Evolutionary conservation across 1,140 invertebrate species (phyloP), one percentile per base, ranked within the genome.

Genomic region (Micrasema minimum): DNA sequence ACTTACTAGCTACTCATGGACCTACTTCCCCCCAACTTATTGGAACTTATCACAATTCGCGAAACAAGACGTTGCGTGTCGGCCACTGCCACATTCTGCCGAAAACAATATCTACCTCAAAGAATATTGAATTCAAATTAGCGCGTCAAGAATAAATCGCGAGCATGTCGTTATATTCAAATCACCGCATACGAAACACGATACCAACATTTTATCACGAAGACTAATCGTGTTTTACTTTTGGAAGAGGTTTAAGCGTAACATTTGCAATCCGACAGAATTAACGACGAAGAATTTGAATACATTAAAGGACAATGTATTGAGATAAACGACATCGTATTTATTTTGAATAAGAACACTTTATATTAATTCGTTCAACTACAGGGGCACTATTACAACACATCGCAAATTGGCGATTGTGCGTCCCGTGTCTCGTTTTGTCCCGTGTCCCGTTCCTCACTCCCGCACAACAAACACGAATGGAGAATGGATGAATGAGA

Each of bases 291-390:
- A n/a, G n/a, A n/a, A 23, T 62, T 43, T 45, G 16, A 41, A 45
- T 22, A 16, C n/a, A 22, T 23, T 51, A 14, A 4, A n/a, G 12
- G 16, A 18, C 48, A 51, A 22, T 22, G 9, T 23, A 37, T 18
- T 16, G 12, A 45, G n/a, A 62, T 62, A 43, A 62, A 62, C 37
- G 22, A 62, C 16, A 45, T 45, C 41, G 16, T 57, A 57, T 41
- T n/a, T 62, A 50, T 66, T 51, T 50, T 66, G 48, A 20, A 55
- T 53, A 67, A 67, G 38, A 55, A 53, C 66, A 67, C 66, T 67
- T 41, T 41, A 18, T 26, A 55, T 38, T 62, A 62, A 62, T 62
- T 62, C 41, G 41, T 62, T 62, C 20, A 62, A 20, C 14, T 62
- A 5, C 57, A 38, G 45, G 57, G 57, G 38, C 57, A 62, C 41